phyloP scores from a whole-genome alignment of 2,888 invertebrate species.

The Hipparchia semele region DNA sequence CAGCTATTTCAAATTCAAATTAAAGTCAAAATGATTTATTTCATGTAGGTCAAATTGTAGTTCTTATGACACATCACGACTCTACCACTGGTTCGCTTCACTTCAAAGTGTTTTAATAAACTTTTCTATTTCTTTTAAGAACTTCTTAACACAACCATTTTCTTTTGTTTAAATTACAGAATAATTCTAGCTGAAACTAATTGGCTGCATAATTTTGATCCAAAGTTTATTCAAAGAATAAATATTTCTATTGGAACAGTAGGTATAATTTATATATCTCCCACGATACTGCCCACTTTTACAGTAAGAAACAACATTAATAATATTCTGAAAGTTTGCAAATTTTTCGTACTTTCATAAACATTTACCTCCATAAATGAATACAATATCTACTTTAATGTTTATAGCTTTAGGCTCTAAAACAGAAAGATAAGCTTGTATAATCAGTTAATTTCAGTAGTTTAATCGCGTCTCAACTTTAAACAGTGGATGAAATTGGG shows the following conservation, averaged over 20 bases:
- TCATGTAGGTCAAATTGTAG: too few species aligned
- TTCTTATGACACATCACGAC: too few species aligned
- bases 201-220: background rate
- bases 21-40: too few species aligned
- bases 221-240: conserved; percentile 13
- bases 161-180: background rate
- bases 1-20: too few species aligned
- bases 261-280: background rate
- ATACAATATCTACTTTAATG: too few species aligned
- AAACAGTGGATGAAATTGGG: conserved; percentile 3
- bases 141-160: background rate
- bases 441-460: background rate
- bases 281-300: background rate
- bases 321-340: background rate
- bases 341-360: background rate
- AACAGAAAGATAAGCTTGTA: background rate
- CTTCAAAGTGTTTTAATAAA: background rate
- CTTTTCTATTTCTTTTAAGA: background rate
- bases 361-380: background rate
- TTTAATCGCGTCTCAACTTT: background rate
- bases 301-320: background rate
- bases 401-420: background rate
- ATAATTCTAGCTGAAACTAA: background rate
- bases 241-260: background rate
- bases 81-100: too few species aligned